Conservation (phyloP, 2,888 invertebrate genomes). For the Euspilapteryx auroguttella region DNA sequence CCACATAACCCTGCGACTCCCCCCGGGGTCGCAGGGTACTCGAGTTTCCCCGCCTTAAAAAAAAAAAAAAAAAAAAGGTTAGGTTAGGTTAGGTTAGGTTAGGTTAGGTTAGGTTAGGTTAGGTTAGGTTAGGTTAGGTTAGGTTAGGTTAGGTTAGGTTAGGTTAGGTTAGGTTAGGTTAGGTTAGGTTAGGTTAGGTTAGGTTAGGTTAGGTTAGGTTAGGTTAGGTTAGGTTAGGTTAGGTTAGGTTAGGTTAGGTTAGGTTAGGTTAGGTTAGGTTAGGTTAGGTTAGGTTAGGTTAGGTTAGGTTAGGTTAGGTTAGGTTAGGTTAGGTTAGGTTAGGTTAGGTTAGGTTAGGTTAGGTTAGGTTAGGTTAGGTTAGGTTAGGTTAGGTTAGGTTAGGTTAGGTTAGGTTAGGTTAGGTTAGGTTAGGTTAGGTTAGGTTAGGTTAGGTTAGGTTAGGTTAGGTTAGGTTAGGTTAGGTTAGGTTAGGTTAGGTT, state of each 20-base stretch:
- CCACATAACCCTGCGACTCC: no score
- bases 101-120: no score
- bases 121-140: slow-evolving; percentile 11
- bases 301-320: slow-evolving; percentile 9
- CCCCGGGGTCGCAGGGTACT: no score
- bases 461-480: slow-evolving; percentile 4
- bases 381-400: slow-evolving; percentile 9
- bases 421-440: slow-evolving; percentile 10
- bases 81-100: no score
- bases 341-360: slow-evolving; percentile 9
- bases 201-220: slow-evolving; percentile 9
- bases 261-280: slow-evolving; percentile 8
- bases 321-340: slow-evolving; percentile 9
- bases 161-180: slow-evolving; percentile 11
- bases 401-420: slow-evolving; percentile 6
- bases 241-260: slow-evolving; percentile 8
- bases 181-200: slow-evolving; percentile 9
- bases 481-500: slow-evolving; percentile 11
- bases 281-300: slow-evolving; percentile 9
- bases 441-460: slow-evolving; percentile 11
- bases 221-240: slow-evolving; percentile 9
- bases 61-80: no score
- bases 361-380: slow-evolving; percentile 9
- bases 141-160: slow-evolving; percentile 10
- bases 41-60: no score